Conservation (phyloP, 2,113 vertebrate species). For the Rhizomys pruinosus region DNA sequence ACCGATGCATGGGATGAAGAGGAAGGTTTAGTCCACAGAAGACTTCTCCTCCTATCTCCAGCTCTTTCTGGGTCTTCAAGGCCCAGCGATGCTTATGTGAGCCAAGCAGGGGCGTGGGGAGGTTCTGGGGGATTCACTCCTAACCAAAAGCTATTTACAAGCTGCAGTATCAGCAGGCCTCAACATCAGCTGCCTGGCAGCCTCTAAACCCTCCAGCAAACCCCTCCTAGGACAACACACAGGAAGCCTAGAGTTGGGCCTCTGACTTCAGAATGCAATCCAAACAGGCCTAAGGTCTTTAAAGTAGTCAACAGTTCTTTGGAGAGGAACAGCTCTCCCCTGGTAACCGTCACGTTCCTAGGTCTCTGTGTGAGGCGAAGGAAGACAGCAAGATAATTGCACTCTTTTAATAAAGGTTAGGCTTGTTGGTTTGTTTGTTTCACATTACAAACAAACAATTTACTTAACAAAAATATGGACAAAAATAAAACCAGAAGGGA, state of each 20-base stretch:
- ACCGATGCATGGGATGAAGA: not conserved
- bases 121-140: not conserved
- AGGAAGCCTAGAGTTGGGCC: not conserved
- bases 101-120: not conserved
- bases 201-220: not conserved
- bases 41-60: not conserved
- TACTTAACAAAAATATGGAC: not conserved
- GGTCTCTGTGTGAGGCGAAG: not conserved
- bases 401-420: not conserved
- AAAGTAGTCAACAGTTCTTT: not conserved
- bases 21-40: not conserved
- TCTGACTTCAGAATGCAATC: slow-evolving; percentile 43
- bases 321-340: no score
- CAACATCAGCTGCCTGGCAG: not conserved
- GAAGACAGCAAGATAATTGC: not conserved
- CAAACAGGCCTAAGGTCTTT: not conserved
- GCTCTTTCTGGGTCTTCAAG: not conserved
- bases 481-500: not conserved
- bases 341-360: rapidly evolving
- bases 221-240: not conserved
- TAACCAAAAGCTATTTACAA: not conserved
- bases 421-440: not conserved
- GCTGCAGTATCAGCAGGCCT: not conserved
- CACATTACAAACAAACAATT: not conserved
- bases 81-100: not conserved